Evolutionary conservation across 2,113 vertebrate genomes (phyloP), one percentile per base, ranked within the genome.

Genomic region (Pelobates fuscus): DNA sequence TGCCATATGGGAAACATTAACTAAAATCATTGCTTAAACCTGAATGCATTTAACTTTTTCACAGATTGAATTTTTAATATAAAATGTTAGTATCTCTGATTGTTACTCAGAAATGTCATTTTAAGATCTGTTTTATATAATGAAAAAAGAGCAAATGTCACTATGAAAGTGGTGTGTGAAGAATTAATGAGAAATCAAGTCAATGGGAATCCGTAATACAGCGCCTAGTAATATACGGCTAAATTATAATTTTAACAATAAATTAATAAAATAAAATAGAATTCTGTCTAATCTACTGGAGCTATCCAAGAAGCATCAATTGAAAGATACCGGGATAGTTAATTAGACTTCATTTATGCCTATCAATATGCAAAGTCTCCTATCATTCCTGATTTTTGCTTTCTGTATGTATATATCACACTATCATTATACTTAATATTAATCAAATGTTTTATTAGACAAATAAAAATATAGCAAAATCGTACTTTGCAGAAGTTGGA

Each of bases 181-280:
- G 89, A 96, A 96, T 96, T 95, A 94, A 94, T 94, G 91, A 86
- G 84, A 91, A 92, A 89, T 88, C 90, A 94, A 94, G 93, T 95
- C 93, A 94, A 79, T 81, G 80, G 67, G 90, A 89, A 95, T 93
- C 94, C 95, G 93, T 90, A 94, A 90, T 88, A 88, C 91, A 83
- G 85, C 84, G 89, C 86, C 89, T 88, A 87, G 87, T 93, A 93
- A 95, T 90, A 88, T 89, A 90, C 87, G 85, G 86, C 82, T 90
- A 83, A 89, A 89, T 92, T 88, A 94, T 88, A 81, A 89, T 89
- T 88, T 88, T 83, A 91, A 88, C 89, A 93, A 95, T 94, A 93
- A 96, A 96, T 94, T 93, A 86, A 82, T 67, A 85, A 94, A 95
- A 93, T 91, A 93, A 94, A 95, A 94, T 91, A 94, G 63, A 93